Percentiles rank a stretch among this genome's conserved stretches.
phyloP scores from a whole-genome alignment of 2,797 vertebrate genomes.

The Myripristis murdjan region DNA sequence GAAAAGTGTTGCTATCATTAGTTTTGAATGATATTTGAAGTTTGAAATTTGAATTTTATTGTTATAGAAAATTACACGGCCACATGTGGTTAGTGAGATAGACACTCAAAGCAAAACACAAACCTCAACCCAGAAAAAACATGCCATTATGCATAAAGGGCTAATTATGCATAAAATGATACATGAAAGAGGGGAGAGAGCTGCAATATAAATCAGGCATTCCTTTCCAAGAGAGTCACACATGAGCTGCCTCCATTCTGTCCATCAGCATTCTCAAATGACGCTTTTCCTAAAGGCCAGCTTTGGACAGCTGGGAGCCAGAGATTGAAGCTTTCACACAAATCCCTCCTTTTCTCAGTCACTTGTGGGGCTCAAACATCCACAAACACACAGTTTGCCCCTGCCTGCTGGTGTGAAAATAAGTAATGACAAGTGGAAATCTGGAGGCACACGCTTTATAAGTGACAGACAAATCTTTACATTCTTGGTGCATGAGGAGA shows the following conservation, averaged over 20 bases:
- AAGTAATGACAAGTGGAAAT: conserved; percentile 47
- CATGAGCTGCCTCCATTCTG: conserved; percentile 53
- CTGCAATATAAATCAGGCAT: conserved; percentile 46
- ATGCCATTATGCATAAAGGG: conserved; percentile 22
- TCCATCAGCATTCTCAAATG: conserved; percentile 48
- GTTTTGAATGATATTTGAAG: background rate
- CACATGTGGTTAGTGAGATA: conserved; percentile 5
- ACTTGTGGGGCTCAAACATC: conserved; percentile 50
- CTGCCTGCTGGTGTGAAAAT: conserved; percentile 49
- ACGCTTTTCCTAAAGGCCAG: conserved; percentile 53
- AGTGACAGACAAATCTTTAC: conserved; percentile 23
- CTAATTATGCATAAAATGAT: conserved; percentile 47
- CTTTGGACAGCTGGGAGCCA: conserved; percentile 61
- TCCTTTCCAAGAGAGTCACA: conserved; percentile 50
- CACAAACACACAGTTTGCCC: conserved; percentile 11
- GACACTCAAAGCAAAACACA: conserved; percentile 9
- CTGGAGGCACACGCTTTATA: conserved; percentile 24
- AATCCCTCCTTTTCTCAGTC: conserved; percentile 59
- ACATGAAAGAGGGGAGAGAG: conserved; percentile 24
- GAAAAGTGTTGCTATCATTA: background rate
- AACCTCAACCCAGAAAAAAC: conserved; percentile 13
- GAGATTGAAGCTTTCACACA: conserved; percentile 60
- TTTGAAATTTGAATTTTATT: background rate
- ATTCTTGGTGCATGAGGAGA: background rate
- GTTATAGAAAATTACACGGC: background rate